Conservation (phyloP, 2,113 vertebrate species). For the Typhlomys cinereus region DNA sequence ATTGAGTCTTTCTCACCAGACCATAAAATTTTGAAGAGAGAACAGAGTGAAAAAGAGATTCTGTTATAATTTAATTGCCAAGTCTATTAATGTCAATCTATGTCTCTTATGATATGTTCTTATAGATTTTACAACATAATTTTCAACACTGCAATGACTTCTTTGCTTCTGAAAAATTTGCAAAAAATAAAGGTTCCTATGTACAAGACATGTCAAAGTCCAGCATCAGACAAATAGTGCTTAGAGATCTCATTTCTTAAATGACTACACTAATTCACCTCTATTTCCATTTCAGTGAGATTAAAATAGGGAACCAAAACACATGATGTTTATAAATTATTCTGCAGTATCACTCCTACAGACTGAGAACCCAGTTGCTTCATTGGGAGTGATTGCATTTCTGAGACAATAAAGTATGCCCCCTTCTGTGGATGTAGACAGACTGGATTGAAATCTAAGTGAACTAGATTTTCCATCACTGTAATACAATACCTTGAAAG, state of each 20-base stretch:
- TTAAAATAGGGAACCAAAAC: not conserved
- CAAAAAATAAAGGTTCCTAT: not conserved
- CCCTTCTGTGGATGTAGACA: not conserved
- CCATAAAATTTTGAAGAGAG: not conserved
- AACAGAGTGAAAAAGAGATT: too few relatives aligned
- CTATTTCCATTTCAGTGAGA: not conserved
- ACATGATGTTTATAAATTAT: not conserved
- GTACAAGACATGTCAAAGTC: not conserved
- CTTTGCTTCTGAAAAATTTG: not conserved
- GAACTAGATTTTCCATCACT: too few relatives aligned
- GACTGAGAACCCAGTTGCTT: not conserved
- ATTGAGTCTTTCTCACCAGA: not conserved
- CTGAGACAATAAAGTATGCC: not conserved
- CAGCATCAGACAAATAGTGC: not conserved
- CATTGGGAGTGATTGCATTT: not conserved
- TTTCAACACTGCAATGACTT: slow-evolving; percentile 6
- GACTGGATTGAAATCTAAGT: not conserved
- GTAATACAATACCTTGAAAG: too few relatives aligned
- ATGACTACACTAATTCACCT: not conserved
- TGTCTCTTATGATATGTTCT: not conserved
- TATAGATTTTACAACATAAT: not conserved
- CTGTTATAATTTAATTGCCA: not conserved
- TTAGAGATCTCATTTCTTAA: not conserved
- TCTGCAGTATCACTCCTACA: not conserved
- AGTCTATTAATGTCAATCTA: not conserved